phyloP scores from a whole-genome alignment of 1,140 invertebrate genomes.

The Oreohelix idahoensis region DNA sequence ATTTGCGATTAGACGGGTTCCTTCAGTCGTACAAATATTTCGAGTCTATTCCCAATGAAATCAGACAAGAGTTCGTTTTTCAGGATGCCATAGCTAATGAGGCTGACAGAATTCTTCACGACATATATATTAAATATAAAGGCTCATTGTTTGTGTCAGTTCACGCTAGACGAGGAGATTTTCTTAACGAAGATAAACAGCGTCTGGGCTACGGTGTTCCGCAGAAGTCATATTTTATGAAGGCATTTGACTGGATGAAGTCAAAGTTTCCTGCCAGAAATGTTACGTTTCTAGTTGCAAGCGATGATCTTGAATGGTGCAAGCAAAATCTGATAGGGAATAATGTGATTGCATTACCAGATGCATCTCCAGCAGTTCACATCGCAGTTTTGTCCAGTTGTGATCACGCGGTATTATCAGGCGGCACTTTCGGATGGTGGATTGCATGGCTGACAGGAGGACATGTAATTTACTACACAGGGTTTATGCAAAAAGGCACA shows the following conservation, averaged over 20 bases:
- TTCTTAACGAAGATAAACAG: neutral
- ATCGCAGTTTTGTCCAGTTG: conserved; percentile 59
- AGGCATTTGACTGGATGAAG: conserved; percentile 42
- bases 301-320: conserved; percentile 53
- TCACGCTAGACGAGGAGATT: conserved; percentile 43
- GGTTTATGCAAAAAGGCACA: conserved; percentile 44
- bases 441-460: conserved; percentile 63
- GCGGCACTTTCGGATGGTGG: conserved; percentile 68
- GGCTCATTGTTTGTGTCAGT: conserved; percentile 35
- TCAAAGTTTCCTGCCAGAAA: conserved; percentile 12
- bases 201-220: conserved; percentile 29
- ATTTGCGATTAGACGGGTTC: conserved; percentile 29
- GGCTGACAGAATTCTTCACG: conserved; percentile 6
- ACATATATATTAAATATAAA: neutral
- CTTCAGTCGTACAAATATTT: conserved; percentile 51
- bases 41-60: conserved; percentile 1
- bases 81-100: neutral
- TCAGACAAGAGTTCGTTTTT: conserved; percentile 19
- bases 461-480: conserved; percentile 58
- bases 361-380: conserved; percentile 57
- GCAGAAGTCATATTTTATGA: conserved; percentile 27
- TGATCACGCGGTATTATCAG: conserved; percentile 63
- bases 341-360: conserved; percentile 42
- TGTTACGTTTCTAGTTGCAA: conserved; percentile 51
- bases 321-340: conserved; percentile 13